A percentile compares a stretch with the other conserved stretches of the same genome.
Evolutionary conservation across 2,113 vertebrate genomes (phyloP).

Genomic region (Microcebus murinus): DNA sequence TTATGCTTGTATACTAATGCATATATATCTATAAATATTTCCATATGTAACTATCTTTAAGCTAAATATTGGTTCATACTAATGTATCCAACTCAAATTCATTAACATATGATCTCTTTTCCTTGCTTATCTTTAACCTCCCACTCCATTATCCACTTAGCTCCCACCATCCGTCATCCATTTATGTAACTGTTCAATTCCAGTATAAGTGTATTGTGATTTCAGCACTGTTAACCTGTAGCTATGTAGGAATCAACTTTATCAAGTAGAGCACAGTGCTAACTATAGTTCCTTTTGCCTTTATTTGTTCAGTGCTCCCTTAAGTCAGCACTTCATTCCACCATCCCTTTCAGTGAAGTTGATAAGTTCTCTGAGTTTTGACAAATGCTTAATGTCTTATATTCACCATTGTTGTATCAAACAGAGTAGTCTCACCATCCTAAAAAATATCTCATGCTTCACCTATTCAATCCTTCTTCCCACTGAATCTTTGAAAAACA

Average conservation of each 20-base stretch:
- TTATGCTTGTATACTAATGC: neutral
- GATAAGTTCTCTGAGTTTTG: neutral
- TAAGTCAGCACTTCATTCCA: neutral
- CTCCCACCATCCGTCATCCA: neutral
- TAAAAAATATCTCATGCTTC: neutral
- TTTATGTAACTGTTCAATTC: neutral
- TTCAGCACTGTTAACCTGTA: neutral
- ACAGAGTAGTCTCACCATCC: neutral
- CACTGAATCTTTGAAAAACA: neutral
- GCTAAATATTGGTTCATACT: neutral
- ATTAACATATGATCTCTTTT: neutral
- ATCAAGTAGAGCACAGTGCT: neutral
- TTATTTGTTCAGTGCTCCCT: neutral
- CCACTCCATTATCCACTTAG: neutral
- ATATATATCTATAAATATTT: neutral
- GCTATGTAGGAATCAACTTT: neutral
- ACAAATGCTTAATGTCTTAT: neutral
- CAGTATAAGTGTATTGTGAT: neutral
- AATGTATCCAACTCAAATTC: neutral
- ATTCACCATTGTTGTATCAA: neutral
- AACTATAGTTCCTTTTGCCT: neutral
- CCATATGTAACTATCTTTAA: neutral
- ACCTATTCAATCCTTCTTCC: neutral
- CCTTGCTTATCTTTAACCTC: neutral
- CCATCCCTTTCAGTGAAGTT: neutral